A percentile compares a stretch with the other conserved stretches of the same genome.
These are phyloP conservation scores for Semicossyphus pulcher DNA, from an alignment of 2,113 vertebrate species.

Conservation along the genomic window DNA sequence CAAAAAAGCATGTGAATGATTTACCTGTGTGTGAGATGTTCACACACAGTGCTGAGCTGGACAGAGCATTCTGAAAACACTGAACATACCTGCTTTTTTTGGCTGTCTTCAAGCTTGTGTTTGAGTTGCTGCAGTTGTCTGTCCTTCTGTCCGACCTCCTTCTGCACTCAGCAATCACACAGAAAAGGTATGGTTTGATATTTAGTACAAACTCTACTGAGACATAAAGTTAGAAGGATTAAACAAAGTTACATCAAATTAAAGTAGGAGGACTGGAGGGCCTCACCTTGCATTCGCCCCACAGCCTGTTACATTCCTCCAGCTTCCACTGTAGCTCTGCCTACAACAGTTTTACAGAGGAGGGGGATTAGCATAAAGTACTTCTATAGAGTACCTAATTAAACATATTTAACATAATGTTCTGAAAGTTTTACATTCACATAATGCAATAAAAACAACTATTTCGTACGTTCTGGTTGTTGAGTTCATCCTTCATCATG, in stretches of 20 bases:
- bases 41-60: neutral
- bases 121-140: constrained; percentile 92
- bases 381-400: too few species aligned
- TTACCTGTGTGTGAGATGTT: neutral
- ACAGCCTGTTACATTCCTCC: constrained; percentile 90
- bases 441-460: neutral
- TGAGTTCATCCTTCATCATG: constrained; percentile 93
- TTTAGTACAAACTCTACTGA: neutral
- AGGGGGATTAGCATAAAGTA: too few species aligned
- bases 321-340: constrained; percentile 93
- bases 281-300: constrained; percentile 90
- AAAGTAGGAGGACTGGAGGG: neutral
- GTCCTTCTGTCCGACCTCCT: constrained; percentile 93
- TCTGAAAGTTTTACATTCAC: neutral
- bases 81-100: constrained; percentile 87
- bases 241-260: neutral
- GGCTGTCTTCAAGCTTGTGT: constrained; percentile 90
- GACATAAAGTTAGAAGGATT: neutral
- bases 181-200: neutral
- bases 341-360: constrained; percentile 76
- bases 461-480: constrained; percentile 88
- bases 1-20: neutral
- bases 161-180: constrained; percentile 79
- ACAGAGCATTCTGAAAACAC: neutral
- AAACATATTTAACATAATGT: too few species aligned